Percentiles rank a stretch among this genome's conserved stretches.
These are phyloP conservation scores for Hippocampus kuda DNA, from an alignment of 2,797 vertebrate species.

Conservation along the genomic window DNA sequence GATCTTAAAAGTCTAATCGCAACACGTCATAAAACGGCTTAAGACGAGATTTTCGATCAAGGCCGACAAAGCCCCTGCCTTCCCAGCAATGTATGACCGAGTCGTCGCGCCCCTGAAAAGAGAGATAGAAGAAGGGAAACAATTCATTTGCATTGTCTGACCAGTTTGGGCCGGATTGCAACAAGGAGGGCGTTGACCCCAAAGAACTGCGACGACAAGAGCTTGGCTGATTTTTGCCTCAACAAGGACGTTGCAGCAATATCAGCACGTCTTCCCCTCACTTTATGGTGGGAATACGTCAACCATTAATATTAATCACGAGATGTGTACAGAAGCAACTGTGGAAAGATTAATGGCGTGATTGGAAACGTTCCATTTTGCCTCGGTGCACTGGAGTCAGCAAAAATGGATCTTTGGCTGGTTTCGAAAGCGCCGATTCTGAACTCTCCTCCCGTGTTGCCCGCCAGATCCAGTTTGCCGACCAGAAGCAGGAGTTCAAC, in stretches of 20 bases:
- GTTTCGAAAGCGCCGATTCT: conserved; percentile 3
- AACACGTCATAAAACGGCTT: conserved; percentile 5
- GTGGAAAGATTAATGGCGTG: neutral
- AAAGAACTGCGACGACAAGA: conserved; percentile 5
- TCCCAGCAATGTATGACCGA: neutral
- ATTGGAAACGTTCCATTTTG: neutral
- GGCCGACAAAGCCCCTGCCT: neutral
- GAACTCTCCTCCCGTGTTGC: neutral
- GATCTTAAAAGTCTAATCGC: conserved; percentile 7
- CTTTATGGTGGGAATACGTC: neutral
- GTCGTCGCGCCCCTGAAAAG: conserved; percentile 2
- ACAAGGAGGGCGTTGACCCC: conserved; percentile 21
- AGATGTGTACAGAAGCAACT: neutral
- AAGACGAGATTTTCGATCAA: neutral
- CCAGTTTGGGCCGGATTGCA: conserved; percentile 49
- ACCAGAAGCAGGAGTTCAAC: conserved; percentile 98
- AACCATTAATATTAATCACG: neutral
- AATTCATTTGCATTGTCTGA: conserved; percentile 40
- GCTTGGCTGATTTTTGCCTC: neutral
- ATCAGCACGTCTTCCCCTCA: neutral
- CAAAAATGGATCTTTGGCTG: neutral
- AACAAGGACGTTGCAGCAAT: conserved; percentile 10
- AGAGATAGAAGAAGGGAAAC: conserved; percentile 41
- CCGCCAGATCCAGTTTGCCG: conserved; percentile 92
- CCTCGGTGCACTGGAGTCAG: neutral